A percentile compares a stretch with the other conserved stretches of the same genome.
Evolutionary conservation across 2,888 invertebrate genomes (phyloP).

Genomic region (Melinaea menophilus): DNA sequence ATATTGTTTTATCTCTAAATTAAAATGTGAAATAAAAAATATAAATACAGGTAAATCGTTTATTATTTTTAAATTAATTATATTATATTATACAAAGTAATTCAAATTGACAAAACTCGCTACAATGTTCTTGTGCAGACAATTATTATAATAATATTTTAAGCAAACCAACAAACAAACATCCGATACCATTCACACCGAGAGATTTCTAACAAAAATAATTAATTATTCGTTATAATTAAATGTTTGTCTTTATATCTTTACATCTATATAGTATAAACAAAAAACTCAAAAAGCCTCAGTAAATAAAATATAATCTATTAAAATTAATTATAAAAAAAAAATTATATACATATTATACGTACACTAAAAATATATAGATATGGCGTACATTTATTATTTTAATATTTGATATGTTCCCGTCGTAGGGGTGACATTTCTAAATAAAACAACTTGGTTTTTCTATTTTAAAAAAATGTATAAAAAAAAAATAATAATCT

Average conservation of each 20-base stretch:
- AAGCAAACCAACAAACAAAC: background rate
- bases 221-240: too few relatives aligned
- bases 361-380: background rate
- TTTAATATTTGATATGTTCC: slow-evolving; percentile 3
- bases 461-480: background rate
- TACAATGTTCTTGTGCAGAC: slow-evolving; percentile 1
- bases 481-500: background rate
- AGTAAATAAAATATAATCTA: slow-evolving; percentile 1
- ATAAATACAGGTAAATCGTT: background rate
- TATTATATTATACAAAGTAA: slow-evolving; percentile 4
- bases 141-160: background rate
- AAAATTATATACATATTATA: background rate
- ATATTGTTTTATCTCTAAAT: too few relatives aligned
- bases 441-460: background rate
- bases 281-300: slow-evolving; percentile 5
- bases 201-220: too few relatives aligned
- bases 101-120: slow-evolving; percentile 1
- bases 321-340: slow-evolving; percentile 2
- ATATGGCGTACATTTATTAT: background rate
- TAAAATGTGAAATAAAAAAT: background rate
- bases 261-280: background rate
- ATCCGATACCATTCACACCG: too few relatives aligned
- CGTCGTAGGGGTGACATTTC: background rate
- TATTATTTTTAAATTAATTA: background rate
- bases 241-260: too few relatives aligned